These are phyloP conservation scores for Caenorhabditis afra DNA, from an alignment of 2,888 invertebrate species.

Conservation along the genomic window DNA sequence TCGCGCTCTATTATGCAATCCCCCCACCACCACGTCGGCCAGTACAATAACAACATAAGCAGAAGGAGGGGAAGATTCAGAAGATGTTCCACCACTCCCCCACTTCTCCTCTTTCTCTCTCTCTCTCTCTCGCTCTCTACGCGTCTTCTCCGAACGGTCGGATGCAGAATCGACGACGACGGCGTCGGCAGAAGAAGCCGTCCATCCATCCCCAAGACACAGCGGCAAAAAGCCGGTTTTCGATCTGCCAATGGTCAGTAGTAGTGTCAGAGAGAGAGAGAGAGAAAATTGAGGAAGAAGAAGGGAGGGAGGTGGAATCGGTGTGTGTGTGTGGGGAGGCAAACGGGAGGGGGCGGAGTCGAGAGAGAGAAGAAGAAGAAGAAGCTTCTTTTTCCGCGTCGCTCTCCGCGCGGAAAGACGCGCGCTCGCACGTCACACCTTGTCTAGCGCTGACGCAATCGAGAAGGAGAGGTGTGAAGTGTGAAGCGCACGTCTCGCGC, in stretches of 20 bases:
- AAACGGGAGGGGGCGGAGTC: constrained; percentile 38
- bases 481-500: constrained; percentile 15
- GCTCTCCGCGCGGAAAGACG: constrained; percentile 36
- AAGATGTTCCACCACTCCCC: constrained; percentile 43
- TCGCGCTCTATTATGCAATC: constrained; percentile 20
- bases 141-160: constrained; percentile 24
- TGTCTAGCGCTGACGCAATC: constrained; percentile 52
- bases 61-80: constrained; percentile 4
- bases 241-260: constrained; percentile 38
- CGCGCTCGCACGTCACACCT: constrained; percentile 36
- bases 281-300: too few relatives aligned
- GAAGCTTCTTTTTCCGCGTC: constrained; percentile 53
- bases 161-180: neutral
- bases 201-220: neutral
- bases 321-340: too few relatives aligned
- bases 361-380: constrained; percentile 38
- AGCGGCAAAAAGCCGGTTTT: constrained; percentile 52
- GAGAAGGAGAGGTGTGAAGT: too few relatives aligned
- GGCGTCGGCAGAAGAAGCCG: neutral
- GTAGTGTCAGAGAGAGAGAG: constrained; percentile 31
- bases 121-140: constrained; percentile 13
- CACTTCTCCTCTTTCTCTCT: constrained; percentile 1
- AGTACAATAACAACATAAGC: constrained; percentile 53
- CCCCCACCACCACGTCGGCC: constrained; percentile 2
- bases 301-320: too few relatives aligned